phyloP scores from a whole-genome alignment of 92 coral and sea anemone species.

The Porites cylindrica region DNA sequence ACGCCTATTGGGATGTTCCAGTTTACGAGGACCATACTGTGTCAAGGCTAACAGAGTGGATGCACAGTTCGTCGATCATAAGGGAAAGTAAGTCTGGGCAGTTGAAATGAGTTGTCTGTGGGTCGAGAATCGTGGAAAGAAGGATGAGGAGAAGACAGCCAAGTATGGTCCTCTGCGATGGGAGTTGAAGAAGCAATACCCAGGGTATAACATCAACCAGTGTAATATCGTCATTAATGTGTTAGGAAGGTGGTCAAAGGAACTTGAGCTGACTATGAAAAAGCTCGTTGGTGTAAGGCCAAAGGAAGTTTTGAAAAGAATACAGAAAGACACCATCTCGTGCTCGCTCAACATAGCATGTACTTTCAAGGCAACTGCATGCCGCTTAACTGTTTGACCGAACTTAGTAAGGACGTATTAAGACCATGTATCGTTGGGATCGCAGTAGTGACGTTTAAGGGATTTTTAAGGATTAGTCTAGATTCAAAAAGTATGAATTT shows the following conservation, averaged over 20 bases:
- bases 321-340: neutral
- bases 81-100: neutral
- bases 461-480: no score
- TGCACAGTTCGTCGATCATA: neutral
- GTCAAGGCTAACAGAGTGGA: no score
- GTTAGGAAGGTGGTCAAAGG: neutral
- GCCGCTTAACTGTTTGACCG: no score
- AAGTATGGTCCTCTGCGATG: no score
- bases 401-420: no score
- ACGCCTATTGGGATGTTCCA: no score
- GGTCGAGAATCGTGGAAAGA: neutral
- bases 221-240: neutral
- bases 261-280: neutral
- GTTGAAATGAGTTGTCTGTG: neutral
- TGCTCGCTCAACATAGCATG: neutral
- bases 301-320: neutral
- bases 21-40: no score
- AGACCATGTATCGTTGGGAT: no score
- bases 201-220: neutral
- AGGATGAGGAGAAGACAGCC: neutral
- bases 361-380: no score
- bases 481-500: no score
- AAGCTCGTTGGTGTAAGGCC: neutral
- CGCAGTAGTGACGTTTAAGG: no score
- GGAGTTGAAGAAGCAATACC: neutral